Base-by-base conservation (phyloP, 2,113 vertebrate genomes). In the Pseudorectes ferrugineus region DNA sequence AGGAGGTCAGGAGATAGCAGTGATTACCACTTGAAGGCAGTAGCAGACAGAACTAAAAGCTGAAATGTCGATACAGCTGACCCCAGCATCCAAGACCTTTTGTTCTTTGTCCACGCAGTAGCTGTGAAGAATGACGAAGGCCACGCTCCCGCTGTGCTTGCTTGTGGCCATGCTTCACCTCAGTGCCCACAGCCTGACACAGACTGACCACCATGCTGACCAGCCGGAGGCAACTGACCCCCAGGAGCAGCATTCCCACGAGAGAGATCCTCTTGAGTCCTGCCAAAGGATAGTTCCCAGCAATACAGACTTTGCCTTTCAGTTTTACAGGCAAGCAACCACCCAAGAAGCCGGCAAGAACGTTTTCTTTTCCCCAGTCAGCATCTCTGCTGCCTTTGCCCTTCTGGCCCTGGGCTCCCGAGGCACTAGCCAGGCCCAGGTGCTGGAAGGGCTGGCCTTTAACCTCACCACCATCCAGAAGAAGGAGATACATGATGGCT, bases 321-420 rank as follows among this genome's bases (percentile, higher is more conserved):
- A 29, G 21, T 95, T 99, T 61, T 99, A 99, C 95, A 98, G 96
- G 92, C 94, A 94, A 48, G 96, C 98, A 72, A 94, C 49, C 1
- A 46, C 85, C 9, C 92, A 95, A 16, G 55, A 83, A 14, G 16
- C 23, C 5, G 4, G 21, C 0, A 96, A 96, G 59, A 99, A 99
- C 66, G 62, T 98, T 92, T 98, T 99, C 96, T 99, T 97, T 91
- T 99, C 98, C 0, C 98, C 98, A 0, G 68, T 99, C 83, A 98
- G 99, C 68, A 93, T 99, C 63, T 96, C 98, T 61, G 89, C 96
- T 14, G 97, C 97, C 46, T 96, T 99, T 93, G 97, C 98, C 70
- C 93, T 99, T 93, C 72, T 99, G 17, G 97, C 98, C 9, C 83
- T 98, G 2, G 98, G 98, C 6, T 98, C 98, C 19, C 92, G 88